Evolutionary conservation across 2,888 invertebrate species (phyloP), one percentile per base, ranked within the genome.

Genomic region (Drosophila leonis): DNA sequence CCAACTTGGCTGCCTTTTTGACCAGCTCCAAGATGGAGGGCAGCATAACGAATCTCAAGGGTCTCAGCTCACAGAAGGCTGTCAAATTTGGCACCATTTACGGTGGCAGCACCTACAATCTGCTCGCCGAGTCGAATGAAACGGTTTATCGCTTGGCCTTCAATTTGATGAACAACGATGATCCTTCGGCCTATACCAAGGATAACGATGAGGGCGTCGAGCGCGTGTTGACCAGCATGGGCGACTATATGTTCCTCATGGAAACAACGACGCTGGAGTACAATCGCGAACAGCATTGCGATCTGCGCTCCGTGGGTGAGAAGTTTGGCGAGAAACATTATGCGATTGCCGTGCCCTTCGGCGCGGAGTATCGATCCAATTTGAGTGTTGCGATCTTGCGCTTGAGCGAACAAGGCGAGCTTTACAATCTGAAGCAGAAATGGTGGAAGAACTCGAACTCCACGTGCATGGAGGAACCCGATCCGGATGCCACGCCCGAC

Each of bases 201-300:
- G 95, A 94, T 83, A 98, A 98, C 89, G 94, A 94, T 0, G 97
- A 98, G 87, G 99, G 98, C 0, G 96, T 97, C 4, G 95, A 97
- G 18, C 94, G 97, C 31, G 98, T 98, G 0, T 85, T 94, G 29
- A 95, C 94, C 89, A 96, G 95, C 61, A 95, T 95, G 84, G 95
- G 96, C 7, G 95, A 94, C 73, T 99, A 98, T 92, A 99, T 98
- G 42, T 99, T 97, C 92, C 95, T 99, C 74, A 98, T 99, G 97
- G 99, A 99, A 94, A 98, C 98, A 31, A 96, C 98, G 0, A 96
- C 96, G 24, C 96, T 99, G 78, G 98, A 99, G 93, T 99, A 98
- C 93, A 96, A 95, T 83, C 96, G 95, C 69, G 96, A 97, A 92
- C 94, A 96, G 80, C 94, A 96, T 90, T 98, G 98, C 92, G 95